These are phyloP conservation scores for Cyprinodon diabolis DNA, from an alignment of 2,797 vertebrate genomes.

Conservation along the genomic window DNA sequence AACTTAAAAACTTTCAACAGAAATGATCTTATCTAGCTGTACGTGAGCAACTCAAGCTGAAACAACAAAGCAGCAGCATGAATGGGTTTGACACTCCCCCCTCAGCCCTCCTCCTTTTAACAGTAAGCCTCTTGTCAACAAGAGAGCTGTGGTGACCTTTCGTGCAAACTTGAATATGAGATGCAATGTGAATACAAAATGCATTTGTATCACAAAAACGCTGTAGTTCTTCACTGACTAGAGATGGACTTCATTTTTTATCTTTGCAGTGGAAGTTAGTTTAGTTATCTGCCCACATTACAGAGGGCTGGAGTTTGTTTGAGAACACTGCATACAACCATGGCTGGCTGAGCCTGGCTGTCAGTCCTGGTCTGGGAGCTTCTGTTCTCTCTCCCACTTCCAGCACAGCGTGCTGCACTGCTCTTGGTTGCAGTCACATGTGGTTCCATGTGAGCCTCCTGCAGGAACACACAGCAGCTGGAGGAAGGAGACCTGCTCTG, in stretches of 20 bases:
- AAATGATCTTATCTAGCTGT: conserved; percentile 70
- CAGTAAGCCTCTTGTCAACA: conserved; percentile 69
- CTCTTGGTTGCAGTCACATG: conserved; percentile 73
- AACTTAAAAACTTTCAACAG: conserved; percentile 53
- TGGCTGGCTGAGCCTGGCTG: conserved; percentile 33
- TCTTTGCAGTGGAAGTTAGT: conserved; percentile 11
- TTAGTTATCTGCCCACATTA: neutral
- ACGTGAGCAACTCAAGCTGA: conserved; percentile 52
- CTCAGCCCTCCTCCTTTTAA: conserved; percentile 41
- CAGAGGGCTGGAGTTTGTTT: neutral
- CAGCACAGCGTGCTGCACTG: conserved; percentile 43
- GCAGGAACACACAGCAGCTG: conserved; percentile 55
- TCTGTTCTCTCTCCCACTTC: conserved; percentile 34
- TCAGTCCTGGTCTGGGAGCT: conserved; percentile 55
- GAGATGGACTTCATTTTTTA: neutral
- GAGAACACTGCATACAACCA: neutral
- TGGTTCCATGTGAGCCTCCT: conserved; percentile 73
- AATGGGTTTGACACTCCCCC: conserved; percentile 58
- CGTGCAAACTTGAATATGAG: conserved; percentile 35
- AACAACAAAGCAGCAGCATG: conserved; percentile 66
- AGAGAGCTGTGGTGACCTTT: conserved; percentile 61
- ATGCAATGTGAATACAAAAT: conserved; percentile 22
- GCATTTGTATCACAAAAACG: conserved; percentile 18
- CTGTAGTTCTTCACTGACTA: conserved; percentile 1
- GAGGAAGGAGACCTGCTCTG: conserved; percentile 67